Base-by-base conservation (phyloP, 2,888 invertebrate genomes). In the Andrena chrysosceles region DNA sequence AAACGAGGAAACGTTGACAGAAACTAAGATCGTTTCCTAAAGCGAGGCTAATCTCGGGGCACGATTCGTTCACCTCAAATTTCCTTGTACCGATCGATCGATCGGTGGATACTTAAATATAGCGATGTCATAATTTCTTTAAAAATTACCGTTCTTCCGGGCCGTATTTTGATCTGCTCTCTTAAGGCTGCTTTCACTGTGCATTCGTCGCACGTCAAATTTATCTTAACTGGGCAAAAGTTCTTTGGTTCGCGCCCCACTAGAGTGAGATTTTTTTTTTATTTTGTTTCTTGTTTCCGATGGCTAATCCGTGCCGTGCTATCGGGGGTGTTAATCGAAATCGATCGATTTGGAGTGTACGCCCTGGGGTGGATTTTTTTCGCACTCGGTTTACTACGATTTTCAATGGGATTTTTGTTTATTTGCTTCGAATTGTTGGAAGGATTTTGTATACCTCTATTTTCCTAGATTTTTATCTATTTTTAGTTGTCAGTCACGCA, bases 11-110 rank as follows among this genome's bases (percentile, higher is more conserved):
- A 73, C 78, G 73, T 70, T 73, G 70, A 84, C 72, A 75, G 68
- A 74, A 78, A 70, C 20, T 63, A 31, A 56, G 13, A 54, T 62
- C 20, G 48, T 56, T 64, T 66, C 63, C 23, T 33, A 35, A 60
- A 70, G 20, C n/a, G 23, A 42, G 48, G 31, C 81, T 72, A 85
- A 87, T 87, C 89, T 77, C 60, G 86, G 83, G 87, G 75, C 82
- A 78, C 84, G 85, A 87, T 77, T 83, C 52, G 52, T 85, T 83
- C 74, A 68, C 66, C 73, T 81, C 52, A 59, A 85, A 83, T 85
- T 89, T 72, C 72, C 2, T 2, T 73, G 49, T 56, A 64, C 74
- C 76, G 68, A 83, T 83, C 79, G 66, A 72, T 68, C 77, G 81
- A 77, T 83, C 70, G 77, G 54, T 42, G 68, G 49, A 56, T 74